Conservation (phyloP, 92 coral and sea anemone species). For the Parazoanthus swiftii region DNA sequence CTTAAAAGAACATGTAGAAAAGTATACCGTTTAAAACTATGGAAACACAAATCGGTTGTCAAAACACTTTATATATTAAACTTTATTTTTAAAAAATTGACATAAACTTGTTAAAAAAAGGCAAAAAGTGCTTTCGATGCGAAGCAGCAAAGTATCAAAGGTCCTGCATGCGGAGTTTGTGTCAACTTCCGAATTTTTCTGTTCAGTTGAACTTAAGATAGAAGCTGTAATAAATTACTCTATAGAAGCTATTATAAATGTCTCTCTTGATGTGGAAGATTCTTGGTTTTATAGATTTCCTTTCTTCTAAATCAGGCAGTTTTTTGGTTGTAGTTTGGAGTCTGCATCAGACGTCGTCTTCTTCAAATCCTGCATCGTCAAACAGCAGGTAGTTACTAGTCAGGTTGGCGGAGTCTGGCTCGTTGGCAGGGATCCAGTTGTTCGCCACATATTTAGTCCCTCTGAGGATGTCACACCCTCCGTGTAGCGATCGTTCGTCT, state of each 20-base stretch:
- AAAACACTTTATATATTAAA: too few relatives aligned
- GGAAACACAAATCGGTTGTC: too few relatives aligned
- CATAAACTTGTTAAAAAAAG: too few relatives aligned
- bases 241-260: not conserved
- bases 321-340: not conserved
- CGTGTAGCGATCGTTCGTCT: slow-evolving; percentile 84
- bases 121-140: too few relatives aligned
- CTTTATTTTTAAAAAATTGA: too few relatives aligned
- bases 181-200: not conserved
- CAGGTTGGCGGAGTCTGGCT: slow-evolving; percentile 70
- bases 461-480: slow-evolving; percentile 84
- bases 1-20: too few relatives aligned
- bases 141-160: not conserved
- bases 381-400: slow-evolving; percentile 59
- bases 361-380: slow-evolving; percentile 51
- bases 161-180: not conserved
- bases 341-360: not conserved
- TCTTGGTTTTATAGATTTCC: not conserved
- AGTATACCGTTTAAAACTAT: too few relatives aligned
- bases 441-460: slow-evolving; percentile 94
- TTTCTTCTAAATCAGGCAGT: not conserved
- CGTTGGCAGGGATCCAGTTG: slow-evolving; percentile 97
- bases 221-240: too few relatives aligned
- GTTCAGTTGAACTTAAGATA: too few relatives aligned
- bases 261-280: not conserved